These are phyloP conservation scores for Drosophila demipolita DNA, from an alignment of 2,888 invertebrate species.

Conservation along the genomic window DNA sequence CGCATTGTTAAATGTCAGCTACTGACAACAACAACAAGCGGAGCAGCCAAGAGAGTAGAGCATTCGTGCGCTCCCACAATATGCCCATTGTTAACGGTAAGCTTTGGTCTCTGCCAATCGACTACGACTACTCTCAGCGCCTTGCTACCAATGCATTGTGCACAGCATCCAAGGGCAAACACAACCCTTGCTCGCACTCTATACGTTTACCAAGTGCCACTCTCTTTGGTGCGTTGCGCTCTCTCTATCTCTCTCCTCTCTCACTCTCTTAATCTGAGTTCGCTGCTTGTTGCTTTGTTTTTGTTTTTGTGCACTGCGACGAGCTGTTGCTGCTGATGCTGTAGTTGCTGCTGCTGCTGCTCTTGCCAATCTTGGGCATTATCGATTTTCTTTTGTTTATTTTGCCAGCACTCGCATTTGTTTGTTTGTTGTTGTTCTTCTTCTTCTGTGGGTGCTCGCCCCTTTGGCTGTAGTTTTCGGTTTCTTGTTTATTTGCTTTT, in stretches of 20 bases:
- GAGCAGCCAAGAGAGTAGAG: slow-evolving; percentile 4
- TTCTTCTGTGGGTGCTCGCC: slow-evolving; percentile 26
- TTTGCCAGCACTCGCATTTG: slow-evolving; percentile 39
- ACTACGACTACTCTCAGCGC: slow-evolving; percentile 23
- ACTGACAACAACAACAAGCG: slow-evolving; percentile 36
- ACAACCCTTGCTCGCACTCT: slow-evolving; percentile 43
- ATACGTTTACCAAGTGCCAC: background rate
- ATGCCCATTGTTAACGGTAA: slow-evolving; percentile 65
- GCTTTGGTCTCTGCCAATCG: slow-evolving; percentile 37
- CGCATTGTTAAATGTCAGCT: slow-evolving; percentile 74
- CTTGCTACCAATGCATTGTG: slow-evolving; percentile 43
- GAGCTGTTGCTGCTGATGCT: slow-evolving; percentile 19
- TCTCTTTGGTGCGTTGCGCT: background rate
- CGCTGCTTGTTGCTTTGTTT: slow-evolving; percentile 59
- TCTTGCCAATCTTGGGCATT: slow-evolving; percentile 81
- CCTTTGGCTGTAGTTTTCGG: slow-evolving; percentile 34
- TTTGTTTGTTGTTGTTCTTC: slow-evolving; percentile 38
- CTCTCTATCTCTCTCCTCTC: slow-evolving; percentile 3
- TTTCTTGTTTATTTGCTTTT: slow-evolving; percentile 57
- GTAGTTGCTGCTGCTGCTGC: slow-evolving; percentile 21
- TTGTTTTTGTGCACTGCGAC: slow-evolving; percentile 37
- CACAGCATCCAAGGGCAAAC: slow-evolving; percentile 57
- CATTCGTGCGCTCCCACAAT: slow-evolving; percentile 29
- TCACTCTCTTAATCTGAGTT: slow-evolving; percentile 32
- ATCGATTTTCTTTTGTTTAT: slow-evolving; percentile 77